A percentile compares a stretch with the other conserved stretches of the same genome.
Evolutionary conservation across 2,797 vertebrate species (phyloP).

Genomic region (Rhabdomys pumilio): DNA sequence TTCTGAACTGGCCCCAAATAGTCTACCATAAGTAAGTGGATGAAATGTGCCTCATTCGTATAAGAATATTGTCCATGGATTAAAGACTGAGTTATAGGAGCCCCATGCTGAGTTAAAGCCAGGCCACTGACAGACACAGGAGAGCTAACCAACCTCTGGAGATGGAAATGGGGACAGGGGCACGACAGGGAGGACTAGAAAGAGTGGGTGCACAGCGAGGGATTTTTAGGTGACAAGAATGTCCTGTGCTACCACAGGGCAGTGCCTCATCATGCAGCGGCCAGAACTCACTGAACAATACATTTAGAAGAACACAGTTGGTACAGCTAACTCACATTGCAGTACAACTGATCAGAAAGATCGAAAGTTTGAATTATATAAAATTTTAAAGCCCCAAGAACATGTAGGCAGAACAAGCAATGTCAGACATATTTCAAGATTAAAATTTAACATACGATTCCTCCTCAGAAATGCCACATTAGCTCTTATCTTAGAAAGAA

Average conservation of each 20-base stretch:
- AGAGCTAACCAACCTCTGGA: not conserved
- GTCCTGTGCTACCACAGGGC: not conserved
- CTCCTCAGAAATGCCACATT: slow-evolving; percentile 33
- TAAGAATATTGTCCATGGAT: not conserved
- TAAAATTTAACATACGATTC: not conserved
- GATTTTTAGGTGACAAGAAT: not conserved
- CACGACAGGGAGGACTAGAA: not conserved
- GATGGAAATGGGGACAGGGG: not conserved
- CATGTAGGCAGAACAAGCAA: slow-evolving; percentile 4
- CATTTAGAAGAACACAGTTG: slow-evolving; percentile 1
- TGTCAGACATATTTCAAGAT: slow-evolving; percentile 46
- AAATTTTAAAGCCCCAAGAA: not conserved
- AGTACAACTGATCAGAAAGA: slow-evolving; percentile 24
- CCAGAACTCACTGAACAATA: slow-evolving; percentile 28
- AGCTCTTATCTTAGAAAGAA: slow-evolving; percentile 32
- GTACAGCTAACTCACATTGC: slow-evolving; percentile 4
- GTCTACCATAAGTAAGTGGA: not conserved
- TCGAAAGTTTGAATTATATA: slow-evolving; percentile 48
- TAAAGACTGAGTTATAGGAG: slow-evolving; percentile 7
- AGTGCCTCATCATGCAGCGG: not conserved
- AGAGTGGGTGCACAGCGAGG: not conserved
- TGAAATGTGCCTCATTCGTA: slow-evolving; percentile 7
- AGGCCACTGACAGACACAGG: not conserved
- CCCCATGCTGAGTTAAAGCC: not conserved
- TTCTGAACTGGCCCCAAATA: slow-evolving; percentile 43